Evolutionary conservation across 2,113 vertebrate species (phyloP).

Genomic region (Plecturocebus donacophilus): DNA sequence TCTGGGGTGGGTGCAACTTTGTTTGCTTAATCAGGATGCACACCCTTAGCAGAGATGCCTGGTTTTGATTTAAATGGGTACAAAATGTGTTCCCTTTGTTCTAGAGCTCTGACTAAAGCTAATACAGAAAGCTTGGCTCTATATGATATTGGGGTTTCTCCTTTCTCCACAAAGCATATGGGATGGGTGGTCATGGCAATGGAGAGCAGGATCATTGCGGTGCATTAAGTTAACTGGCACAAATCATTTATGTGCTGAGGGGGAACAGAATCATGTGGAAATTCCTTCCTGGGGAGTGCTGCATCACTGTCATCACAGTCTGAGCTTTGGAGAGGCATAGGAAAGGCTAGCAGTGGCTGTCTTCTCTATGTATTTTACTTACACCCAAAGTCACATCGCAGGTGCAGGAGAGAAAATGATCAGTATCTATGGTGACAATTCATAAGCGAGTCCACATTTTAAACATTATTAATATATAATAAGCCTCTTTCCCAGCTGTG

Average conservation of each 20-base stretch:
- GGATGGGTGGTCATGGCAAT: background rate
- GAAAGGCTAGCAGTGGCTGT: background rate
- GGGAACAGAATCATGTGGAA: background rate
- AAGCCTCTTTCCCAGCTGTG: background rate
- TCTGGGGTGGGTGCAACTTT: background rate
- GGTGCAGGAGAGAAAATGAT: background rate
- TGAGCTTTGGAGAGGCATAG: background rate
- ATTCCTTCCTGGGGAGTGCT: background rate
- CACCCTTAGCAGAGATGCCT: background rate
- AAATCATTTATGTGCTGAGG: background rate
- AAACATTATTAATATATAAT: background rate
- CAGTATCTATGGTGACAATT: background rate
- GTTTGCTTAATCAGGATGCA: background rate
- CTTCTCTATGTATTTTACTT: background rate
- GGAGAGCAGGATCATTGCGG: background rate
- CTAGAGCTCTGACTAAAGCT: background rate
- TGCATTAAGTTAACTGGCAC: background rate
- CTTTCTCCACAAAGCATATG: background rate
- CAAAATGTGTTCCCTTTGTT: background rate
- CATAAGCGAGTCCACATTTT: background rate
- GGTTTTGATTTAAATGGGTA: conserved; percentile 34
- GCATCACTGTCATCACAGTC: background rate
- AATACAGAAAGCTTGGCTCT: background rate
- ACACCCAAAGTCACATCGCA: background rate
- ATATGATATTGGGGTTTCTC: background rate